Evolutionary conservation across 2,113 vertebrate species (phyloP).

Genomic region (Pelodiscus sinensis): DNA sequence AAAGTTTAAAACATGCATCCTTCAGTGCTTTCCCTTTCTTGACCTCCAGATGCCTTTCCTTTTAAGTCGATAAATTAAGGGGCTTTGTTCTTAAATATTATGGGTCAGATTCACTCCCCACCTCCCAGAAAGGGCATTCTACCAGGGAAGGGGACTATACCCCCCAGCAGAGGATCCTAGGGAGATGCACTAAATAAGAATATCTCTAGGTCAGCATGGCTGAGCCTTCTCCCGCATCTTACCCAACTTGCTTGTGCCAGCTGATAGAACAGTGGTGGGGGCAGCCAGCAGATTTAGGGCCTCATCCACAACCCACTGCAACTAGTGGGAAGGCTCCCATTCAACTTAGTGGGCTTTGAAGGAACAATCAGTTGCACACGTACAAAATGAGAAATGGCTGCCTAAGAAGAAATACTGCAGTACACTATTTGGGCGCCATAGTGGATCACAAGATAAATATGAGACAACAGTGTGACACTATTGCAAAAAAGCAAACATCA

Average conservation of each 20-base stretch:
- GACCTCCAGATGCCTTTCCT: neutral
- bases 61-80: neutral
- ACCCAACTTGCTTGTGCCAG: neutral
- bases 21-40: neutral
- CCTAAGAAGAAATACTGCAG: no score
- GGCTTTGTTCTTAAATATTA: neutral
- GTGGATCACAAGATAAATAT: no score
- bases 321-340: neutral
- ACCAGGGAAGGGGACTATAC: neutral
- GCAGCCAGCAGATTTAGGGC: neutral
- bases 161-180: neutral
- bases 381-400: no score
- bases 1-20: neutral
- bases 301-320: neutral
- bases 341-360: neutral
- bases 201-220: neutral
- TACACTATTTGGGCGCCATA: no score
- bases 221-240: no score
- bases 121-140: accelerated
- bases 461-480: no score
- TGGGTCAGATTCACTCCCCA: neutral
- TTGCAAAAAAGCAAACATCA: no score
- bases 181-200: neutral
- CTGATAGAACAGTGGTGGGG: neutral
- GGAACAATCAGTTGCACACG: no score